Percentiles rank a stretch among this genome's conserved stretches.
These are phyloP conservation scores for Drosophila merina DNA, from an alignment of 2,888 invertebrate species.

Conservation along the genomic window DNA sequence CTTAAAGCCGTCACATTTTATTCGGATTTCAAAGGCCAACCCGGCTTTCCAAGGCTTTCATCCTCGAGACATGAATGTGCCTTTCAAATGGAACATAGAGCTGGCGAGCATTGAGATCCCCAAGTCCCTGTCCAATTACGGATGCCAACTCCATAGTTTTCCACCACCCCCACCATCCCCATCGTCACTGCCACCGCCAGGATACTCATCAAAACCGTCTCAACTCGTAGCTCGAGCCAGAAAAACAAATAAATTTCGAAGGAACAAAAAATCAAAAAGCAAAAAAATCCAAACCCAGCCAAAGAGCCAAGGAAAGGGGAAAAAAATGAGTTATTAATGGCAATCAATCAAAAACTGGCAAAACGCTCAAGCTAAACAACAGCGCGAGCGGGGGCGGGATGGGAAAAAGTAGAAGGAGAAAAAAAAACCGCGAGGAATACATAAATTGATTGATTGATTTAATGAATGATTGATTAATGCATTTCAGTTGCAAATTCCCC, in stretches of 20 bases:
- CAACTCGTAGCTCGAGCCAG: constrained; percentile 17
- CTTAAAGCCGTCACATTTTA: background rate
- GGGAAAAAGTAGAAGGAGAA: background rate
- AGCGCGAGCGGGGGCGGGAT: constrained; percentile 3
- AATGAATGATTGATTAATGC: constrained; percentile 81
- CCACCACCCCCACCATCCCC: background rate
- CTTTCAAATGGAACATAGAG: constrained; percentile 7
- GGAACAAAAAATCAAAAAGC: constrained; percentile 6
- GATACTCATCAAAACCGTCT: constrained; percentile 42
- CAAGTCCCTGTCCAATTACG: constrained; percentile 44
- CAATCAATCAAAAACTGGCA: constrained; percentile 71
- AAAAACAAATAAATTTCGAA: constrained; percentile 44
- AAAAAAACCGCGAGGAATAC: constrained; percentile 57
- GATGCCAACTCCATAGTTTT: constrained; percentile 32
- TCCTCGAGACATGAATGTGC: constrained; percentile 3
- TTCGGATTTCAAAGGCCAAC: background rate
- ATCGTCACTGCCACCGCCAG: background rate
- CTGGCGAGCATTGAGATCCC: constrained; percentile 17
- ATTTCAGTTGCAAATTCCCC: constrained; percentile 79
- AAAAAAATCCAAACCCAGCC: constrained; percentile 18
- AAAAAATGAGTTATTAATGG: constrained; percentile 77
- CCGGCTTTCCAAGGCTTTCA: background rate
- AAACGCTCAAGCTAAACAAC: constrained; percentile 46
- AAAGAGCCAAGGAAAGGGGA: constrained; percentile 48
- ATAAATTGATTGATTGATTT: constrained; percentile 80